Conservation (phyloP, 92 coral and sea anemone genomes). For the Parazoanthus darwini region DNA sequence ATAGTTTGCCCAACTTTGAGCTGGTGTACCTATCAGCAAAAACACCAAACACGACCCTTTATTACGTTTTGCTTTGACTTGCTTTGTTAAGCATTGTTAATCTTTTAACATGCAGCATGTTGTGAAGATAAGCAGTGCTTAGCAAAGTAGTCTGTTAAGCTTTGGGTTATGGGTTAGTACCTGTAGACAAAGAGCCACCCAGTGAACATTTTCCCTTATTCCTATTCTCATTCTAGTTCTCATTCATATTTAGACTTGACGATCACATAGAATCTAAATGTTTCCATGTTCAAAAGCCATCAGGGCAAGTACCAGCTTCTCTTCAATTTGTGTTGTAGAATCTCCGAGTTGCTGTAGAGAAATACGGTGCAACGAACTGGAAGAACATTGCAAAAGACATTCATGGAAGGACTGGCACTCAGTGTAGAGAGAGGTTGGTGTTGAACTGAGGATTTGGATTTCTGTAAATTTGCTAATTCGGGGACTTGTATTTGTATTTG, state of each 20-base stretch:
- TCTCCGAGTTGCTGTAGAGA: slow-evolving; percentile 60
- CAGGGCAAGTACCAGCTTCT: background rate
- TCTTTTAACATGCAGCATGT: too few relatives aligned
- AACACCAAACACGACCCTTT: background rate
- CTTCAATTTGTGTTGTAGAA: slow-evolving; percentile 43
- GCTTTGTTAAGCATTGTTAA: too few relatives aligned
- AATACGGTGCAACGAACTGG: slow-evolving; percentile 76
- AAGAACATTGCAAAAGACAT: slow-evolving; percentile 62
- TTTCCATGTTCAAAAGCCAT: background rate
- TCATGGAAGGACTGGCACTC: slow-evolving; percentile 92
- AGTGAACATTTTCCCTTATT: too few relatives aligned
- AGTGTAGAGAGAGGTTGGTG: slow-evolving; percentile 93
- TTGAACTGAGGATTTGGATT: background rate
- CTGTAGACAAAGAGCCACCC: too few relatives aligned
- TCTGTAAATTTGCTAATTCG: background rate
- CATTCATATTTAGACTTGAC: too few relatives aligned
- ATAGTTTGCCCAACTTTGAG: background rate
- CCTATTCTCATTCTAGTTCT: too few relatives aligned
- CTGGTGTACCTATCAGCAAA: background rate
- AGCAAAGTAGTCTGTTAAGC: background rate
- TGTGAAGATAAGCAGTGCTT: background rate
- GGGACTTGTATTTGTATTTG: too few relatives aligned
- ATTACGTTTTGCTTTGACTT: too few relatives aligned
- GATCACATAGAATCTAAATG: background rate
- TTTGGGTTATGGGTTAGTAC: too few relatives aligned